phyloP scores from a whole-genome alignment of 2,888 invertebrate genomes.

The Sinotaia quadrata region DNA sequence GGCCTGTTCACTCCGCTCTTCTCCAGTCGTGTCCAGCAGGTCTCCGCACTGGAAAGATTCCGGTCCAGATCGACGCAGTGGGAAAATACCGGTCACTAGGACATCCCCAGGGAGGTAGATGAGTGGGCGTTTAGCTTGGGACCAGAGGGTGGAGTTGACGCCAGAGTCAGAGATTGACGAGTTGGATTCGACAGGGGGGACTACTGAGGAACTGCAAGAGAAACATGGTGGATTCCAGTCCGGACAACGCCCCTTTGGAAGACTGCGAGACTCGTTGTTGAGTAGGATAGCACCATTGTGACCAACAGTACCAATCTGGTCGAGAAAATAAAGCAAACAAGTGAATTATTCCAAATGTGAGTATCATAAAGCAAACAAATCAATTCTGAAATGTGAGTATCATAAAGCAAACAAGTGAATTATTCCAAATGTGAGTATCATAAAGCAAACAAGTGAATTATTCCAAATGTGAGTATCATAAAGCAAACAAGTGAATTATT shows the following conservation, averaged over 20 bases:
- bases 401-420: too few species aligned
- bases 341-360: not conserved
- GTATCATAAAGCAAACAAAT: not conserved
- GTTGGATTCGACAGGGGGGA: not conserved
- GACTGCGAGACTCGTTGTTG: not conserved
- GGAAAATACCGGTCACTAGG: slow-evolving; percentile 52
- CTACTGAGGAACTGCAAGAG: not conserved
- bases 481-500: too few species aligned
- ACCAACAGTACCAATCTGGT: slow-evolving; percentile 32
- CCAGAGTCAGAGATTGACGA: not conserved
- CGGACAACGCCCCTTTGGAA: not conserved
- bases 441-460: too few species aligned
- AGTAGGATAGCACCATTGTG: not conserved
- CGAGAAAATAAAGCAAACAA: not conserved
- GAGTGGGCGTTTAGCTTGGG: slow-evolving; percentile 10
- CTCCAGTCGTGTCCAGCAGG: slow-evolving; percentile 31
- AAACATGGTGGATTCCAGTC: slow-evolving; percentile 25
- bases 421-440: too few species aligned
- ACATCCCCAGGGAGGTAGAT: slow-evolving; percentile 53
- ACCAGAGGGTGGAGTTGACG: not conserved
- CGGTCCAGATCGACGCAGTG: slow-evolving; percentile 41
- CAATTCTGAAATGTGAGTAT: too few species aligned
- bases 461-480: too few species aligned
- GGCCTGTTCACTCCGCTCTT: slow-evolving; percentile 45
- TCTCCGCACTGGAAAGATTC: slow-evolving; percentile 43